phyloP scores from a whole-genome alignment of 2,113 vertebrate species.

The Paradoxurus hermaphroditus region DNA sequence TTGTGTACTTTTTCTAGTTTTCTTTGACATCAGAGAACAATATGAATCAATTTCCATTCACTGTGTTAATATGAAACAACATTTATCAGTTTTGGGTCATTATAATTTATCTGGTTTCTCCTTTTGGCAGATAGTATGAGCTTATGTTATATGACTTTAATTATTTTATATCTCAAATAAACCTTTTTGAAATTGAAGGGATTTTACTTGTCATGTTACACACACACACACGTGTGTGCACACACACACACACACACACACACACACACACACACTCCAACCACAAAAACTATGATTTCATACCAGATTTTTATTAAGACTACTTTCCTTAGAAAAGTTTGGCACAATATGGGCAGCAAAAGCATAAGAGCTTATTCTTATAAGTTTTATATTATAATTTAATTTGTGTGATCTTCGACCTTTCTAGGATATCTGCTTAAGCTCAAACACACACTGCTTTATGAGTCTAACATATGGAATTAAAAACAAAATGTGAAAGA shows the following conservation, averaged over 20 bases:
- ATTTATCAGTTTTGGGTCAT: neutral
- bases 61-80: neutral
- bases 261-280: neutral
- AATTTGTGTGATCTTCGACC: neutral
- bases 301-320: neutral
- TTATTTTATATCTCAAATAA: neutral
- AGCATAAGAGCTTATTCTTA: neutral
- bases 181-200: neutral
- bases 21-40: neutral
- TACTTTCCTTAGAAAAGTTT: neutral
- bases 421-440: neutral
- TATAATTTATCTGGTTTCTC: neutral
- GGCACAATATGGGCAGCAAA: neutral
- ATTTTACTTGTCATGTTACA: neutral
- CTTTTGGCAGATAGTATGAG: neutral
- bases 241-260: neutral
- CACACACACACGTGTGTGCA: neutral
- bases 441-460: neutral
- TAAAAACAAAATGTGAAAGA: neutral
- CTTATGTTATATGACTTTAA: neutral
- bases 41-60: neutral
- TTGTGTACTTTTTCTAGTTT: neutral
- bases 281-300: neutral
- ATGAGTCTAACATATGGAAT: neutral
- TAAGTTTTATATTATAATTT: neutral